Evolutionary conservation across 2,888 invertebrate genomes (phyloP), one percentile per base, ranked within the genome.

Genomic region (Nipponacmea schrenckii): DNA sequence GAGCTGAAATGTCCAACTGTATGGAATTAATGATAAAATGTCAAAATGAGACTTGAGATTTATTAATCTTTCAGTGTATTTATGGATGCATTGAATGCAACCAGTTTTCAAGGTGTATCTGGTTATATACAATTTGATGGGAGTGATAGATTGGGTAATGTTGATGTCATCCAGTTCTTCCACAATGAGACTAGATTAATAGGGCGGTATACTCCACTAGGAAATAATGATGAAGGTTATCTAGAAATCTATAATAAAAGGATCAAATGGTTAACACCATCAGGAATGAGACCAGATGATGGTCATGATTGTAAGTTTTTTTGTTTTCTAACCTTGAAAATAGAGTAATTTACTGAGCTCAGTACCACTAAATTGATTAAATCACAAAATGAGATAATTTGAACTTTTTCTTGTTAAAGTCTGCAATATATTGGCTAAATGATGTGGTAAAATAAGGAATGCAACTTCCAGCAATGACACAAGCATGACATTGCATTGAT

Each of bases 101-200:
- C 93, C 0, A 92, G 93, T 82, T 94, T 94, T 84, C 86, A 91
- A 67, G 95, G 95, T 3, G 93, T 94, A 0, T 94, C 94, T 0
- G 94, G 94, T 0, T 90, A 91, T 72, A 93, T 94, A 7, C 91
- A 92, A 78, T 94, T 94, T 84, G 74, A 79, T 39, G 93, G 93
- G 0, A 92, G 93, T 1, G 93, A 94, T 4, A 90, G 94, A 48
- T 79, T 85, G 15, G 87, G 88, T 26, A 86, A 86, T 65, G 86
- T 90, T 56, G 81, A 87, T 73, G 85, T 90, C 50, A 81, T 84
- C 70, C 90, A 90, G 80, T 86, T 85, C 77, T 83, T 85, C 70
- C 82, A 84, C 62, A 86, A 87, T 71, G 81, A 80, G 64, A 83
- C 84, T 5, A 73, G 76, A 27, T 74, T 84, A 45, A 81, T 89